Conservation (phyloP, 2,797 vertebrate genomes). For the Todus mexicanus region DNA sequence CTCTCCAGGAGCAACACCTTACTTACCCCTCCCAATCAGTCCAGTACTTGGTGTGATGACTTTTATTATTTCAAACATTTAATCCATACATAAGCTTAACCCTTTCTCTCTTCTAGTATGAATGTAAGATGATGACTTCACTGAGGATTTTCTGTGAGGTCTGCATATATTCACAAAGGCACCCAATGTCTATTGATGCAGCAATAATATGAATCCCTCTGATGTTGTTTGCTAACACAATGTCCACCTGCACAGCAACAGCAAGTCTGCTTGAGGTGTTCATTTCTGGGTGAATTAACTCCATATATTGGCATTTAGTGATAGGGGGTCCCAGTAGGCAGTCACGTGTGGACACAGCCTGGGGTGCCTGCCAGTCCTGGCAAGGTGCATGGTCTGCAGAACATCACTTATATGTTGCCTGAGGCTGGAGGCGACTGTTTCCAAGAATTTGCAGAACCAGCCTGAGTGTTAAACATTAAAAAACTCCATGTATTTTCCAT, state of each 20-base stretch:
- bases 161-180: neutral
- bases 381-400: neutral
- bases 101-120: neutral
- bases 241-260: neutral
- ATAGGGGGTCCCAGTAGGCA: neutral
- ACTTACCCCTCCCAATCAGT: neutral
- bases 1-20: neutral
- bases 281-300: neutral
- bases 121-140: neutral
- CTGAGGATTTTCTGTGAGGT: neutral
- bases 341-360: neutral
- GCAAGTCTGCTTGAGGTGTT: neutral
- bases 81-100: neutral
- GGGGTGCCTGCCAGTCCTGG: neutral
- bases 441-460: neutral
- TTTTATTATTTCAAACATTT: neutral
- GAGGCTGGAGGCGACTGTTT: neutral
- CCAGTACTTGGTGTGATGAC: neutral
- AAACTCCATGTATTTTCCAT: neutral
- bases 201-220: neutral
- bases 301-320: neutral
- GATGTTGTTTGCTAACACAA: neutral
- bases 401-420: neutral
- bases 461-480: neutral
- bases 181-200: neutral